Evolutionary conservation across 2,888 invertebrate genomes (phyloP).

Genomic region (Desoria tigrina): DNA sequence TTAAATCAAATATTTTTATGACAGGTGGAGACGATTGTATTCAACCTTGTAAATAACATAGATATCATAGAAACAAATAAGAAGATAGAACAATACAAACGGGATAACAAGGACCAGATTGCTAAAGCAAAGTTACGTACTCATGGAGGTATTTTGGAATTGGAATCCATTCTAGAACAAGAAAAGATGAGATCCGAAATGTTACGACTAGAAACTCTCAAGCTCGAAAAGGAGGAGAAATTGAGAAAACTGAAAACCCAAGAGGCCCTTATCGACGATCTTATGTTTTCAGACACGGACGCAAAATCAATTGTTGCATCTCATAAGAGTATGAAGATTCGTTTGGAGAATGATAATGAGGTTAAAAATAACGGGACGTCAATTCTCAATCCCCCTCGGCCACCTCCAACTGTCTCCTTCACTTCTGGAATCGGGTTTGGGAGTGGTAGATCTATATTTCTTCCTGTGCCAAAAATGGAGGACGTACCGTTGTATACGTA

Average conservation of each 20-base stretch:
- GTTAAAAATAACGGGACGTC: constrained; percentile 52
- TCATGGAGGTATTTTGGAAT: constrained; percentile 75
- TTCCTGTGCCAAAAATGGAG: constrained; percentile 71
- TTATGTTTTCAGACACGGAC: constrained; percentile 89
- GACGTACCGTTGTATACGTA: constrained; percentile 78
- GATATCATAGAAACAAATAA: constrained; percentile 86
- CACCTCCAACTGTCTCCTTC: constrained; percentile 31
- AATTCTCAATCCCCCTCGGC: background rate
- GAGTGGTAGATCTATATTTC: constrained; percentile 64
- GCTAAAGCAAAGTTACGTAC: constrained; percentile 55
- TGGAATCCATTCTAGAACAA: constrained; percentile 80
- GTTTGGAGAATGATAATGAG: constrained; percentile 60
- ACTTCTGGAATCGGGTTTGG: constrained; percentile 81
- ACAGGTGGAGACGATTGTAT: constrained; percentile 81
- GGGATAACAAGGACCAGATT: constrained; percentile 74
- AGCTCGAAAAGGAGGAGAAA: constrained; percentile 67
- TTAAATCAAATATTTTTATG: constrained; percentile 5
- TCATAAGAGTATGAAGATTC: constrained; percentile 38
- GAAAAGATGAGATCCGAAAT: constrained; percentile 77
- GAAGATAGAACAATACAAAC: constrained; percentile 85
- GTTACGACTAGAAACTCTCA: constrained; percentile 69
- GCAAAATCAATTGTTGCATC: constrained; percentile 83
- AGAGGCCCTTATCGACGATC: constrained; percentile 89
- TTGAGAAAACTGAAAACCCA: constrained; percentile 81
- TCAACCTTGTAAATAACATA: constrained; percentile 84